phyloP scores from a whole-genome alignment of 2,797 vertebrate genomes.

The Emydoidea blandingii region DNA sequence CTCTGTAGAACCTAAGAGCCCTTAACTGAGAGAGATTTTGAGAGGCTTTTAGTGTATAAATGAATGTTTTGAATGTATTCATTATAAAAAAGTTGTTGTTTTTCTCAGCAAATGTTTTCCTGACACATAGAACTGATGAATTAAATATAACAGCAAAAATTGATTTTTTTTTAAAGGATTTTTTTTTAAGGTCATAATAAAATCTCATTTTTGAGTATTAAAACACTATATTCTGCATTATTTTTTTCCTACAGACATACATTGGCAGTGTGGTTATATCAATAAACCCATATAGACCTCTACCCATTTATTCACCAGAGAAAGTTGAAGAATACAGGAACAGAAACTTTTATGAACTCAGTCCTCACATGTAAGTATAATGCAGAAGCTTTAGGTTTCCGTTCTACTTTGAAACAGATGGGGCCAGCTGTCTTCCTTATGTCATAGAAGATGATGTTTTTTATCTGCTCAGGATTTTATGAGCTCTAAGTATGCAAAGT shows the following conservation, averaged over 20 bases:
- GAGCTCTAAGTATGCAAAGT: constrained; percentile 12
- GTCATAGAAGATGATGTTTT: constrained; percentile 36
- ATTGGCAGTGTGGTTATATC: constrained; percentile 99
- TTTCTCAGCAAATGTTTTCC: neutral
- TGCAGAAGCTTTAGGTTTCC: constrained; percentile 55
- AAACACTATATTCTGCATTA: neutral
- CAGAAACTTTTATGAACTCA: constrained; percentile 98
- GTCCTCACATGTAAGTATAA: constrained; percentile 98
- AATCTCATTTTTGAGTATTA: neutral
- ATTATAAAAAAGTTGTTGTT: neutral
- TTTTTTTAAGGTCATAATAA: neutral
- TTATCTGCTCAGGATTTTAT: neutral
- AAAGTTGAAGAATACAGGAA: constrained; percentile 99
- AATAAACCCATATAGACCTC: constrained; percentile 93
- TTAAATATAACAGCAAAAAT: neutral
- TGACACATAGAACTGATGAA: neutral
- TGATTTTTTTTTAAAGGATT: neutral
- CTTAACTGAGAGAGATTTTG: neutral
- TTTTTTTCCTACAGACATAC: constrained; percentile 88
- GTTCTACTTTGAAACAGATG: constrained; percentile 57
- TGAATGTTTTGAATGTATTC: neutral
- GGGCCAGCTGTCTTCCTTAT: constrained; percentile 74
- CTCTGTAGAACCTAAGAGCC: neutral
- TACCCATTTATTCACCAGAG: constrained; percentile 96
- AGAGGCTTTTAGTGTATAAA: neutral